Evolutionary conservation across 2,888 invertebrate genomes (phyloP).

Genomic region (Nowickia ferox): DNA sequence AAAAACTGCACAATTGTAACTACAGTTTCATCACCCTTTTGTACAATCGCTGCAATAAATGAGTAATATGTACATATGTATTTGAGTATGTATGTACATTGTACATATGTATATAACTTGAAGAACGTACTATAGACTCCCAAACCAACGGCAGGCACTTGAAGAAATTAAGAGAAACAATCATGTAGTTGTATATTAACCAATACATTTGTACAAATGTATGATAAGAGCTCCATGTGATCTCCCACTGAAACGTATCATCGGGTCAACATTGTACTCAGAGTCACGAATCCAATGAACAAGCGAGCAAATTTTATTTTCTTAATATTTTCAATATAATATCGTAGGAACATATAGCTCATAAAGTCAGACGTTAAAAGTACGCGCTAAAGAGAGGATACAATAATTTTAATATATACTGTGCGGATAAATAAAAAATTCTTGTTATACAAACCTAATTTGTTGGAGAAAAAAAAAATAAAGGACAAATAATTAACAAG

Average conservation of each 20-base stretch:
- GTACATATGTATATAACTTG: no score
- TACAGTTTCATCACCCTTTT: slow-evolving; percentile 27
- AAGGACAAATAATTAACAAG: slow-evolving; percentile 69
- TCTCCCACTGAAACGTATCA: slow-evolving; percentile 34
- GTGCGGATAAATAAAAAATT: slow-evolving; percentile 28
- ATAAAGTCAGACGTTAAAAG: slow-evolving; percentile 77
- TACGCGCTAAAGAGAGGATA: slow-evolving; percentile 75
- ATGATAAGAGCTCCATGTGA: slow-evolving; percentile 57
- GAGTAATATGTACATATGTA: slow-evolving; percentile 31
- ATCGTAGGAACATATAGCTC: slow-evolving; percentile 76
- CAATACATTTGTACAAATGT: not conserved
- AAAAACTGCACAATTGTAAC: not conserved
- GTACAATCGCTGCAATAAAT: slow-evolving; percentile 42
- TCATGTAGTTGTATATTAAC: not conserved
- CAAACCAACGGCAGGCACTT: slow-evolving; percentile 2
- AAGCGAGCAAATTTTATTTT: slow-evolving; percentile 45
- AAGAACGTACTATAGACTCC: not conserved
- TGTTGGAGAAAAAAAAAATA: slow-evolving; percentile 70
- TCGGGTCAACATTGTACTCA: slow-evolving; percentile 27
- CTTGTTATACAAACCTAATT: slow-evolving; percentile 52
- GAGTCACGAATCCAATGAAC: slow-evolving; percentile 38
- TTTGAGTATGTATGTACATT: not conserved
- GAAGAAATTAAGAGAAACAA: slow-evolving; percentile 62
- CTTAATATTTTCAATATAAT: slow-evolving; percentile 76
- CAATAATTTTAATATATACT: slow-evolving; percentile 13